These are phyloP conservation scores for Agrilus cyanescens DNA, from an alignment of 2,888 invertebrate species.

Conservation along the genomic window DNA sequence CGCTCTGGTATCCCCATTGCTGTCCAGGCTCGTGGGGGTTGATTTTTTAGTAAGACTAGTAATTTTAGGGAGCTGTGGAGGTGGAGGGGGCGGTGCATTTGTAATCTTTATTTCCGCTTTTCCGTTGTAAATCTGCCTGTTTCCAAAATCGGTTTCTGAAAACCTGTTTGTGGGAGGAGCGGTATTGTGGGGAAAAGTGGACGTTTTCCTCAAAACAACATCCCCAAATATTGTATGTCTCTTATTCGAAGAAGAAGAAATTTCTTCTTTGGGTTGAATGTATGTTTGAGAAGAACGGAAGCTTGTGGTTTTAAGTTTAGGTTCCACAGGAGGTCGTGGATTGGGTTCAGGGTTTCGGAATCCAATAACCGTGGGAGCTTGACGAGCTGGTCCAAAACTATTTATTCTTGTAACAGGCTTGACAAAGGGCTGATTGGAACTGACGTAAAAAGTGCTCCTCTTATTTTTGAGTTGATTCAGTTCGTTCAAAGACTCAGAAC, in stretches of 20 bases:
- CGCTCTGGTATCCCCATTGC: constrained; percentile 46
- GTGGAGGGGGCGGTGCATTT: constrained; percentile 25
- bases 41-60: constrained; percentile 19
- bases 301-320: constrained; percentile 8
- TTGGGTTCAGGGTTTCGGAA: constrained; percentile 22
- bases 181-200: constrained; percentile 3
- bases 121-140: constrained; percentile 1
- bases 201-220: constrained; percentile 17
- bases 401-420: constrained; percentile 24
- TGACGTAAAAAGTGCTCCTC: constrained; percentile 14
- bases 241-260: constrained; percentile 7
- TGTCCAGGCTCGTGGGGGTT: constrained; percentile 12
- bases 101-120: constrained; percentile 7
- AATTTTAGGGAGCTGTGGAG: constrained; percentile 28
- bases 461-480: constrained; percentile 12
- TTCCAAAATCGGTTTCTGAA: constrained; percentile 4
- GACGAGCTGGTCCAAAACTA: constrained; percentile 22
- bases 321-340: constrained; percentile 1
- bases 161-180: background rate
- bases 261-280: constrained; percentile 6
- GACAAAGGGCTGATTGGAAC: constrained; percentile 13
- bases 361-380: constrained; percentile 31
- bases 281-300: constrained; percentile 21
- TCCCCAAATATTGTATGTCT: constrained; percentile 13
- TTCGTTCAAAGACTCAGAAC: constrained; percentile 9